Percentiles rank a stretch among this genome's conserved stretches.
phyloP scores from a whole-genome alignment of 2,888 invertebrate genomes.

The Drosophila rubida region DNA sequence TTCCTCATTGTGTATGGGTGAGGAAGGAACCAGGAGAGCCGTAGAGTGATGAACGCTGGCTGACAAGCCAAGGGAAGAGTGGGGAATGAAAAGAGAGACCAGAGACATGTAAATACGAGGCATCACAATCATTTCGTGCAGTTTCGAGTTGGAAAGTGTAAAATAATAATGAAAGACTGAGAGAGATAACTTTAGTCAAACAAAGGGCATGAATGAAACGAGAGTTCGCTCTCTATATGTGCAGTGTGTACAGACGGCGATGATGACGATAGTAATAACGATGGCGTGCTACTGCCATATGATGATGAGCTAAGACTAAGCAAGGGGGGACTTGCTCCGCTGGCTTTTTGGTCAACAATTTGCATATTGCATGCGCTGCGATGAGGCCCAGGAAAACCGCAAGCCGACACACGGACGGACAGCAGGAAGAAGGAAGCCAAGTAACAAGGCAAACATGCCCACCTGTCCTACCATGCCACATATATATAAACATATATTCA shows the following conservation, averaged over 20 bases:
- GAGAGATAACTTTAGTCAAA: slow-evolving; percentile 53
- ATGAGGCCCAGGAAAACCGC: slow-evolving; percentile 64
- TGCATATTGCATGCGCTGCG: slow-evolving; percentile 68
- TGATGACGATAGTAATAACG: slow-evolving; percentile 12
- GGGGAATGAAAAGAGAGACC: neutral
- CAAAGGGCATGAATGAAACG: slow-evolving; percentile 47
- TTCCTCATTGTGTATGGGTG: slow-evolving; percentile 69
- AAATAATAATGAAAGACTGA: slow-evolving; percentile 52
- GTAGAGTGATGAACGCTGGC: neutral
- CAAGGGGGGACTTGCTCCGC: slow-evolving; percentile 35
- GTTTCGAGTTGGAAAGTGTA: slow-evolving; percentile 68
- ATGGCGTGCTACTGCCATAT: slow-evolving; percentile 43
- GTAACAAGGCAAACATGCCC: slow-evolving; percentile 40
- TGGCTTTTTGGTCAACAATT: slow-evolving; percentile 61
- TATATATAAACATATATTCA: neutral
- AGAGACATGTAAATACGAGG: slow-evolving; percentile 25
- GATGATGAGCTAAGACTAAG: slow-evolving; percentile 10
- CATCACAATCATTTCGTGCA: slow-evolving; percentile 59
- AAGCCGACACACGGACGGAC: slow-evolving; percentile 32
- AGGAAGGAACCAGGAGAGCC: slow-evolving; percentile 38
- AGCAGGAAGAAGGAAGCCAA: slow-evolving; percentile 60
- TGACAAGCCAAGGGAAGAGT: neutral
- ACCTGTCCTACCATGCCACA: neutral
- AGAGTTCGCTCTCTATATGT: slow-evolving; percentile 7
- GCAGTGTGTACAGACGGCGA: neutral